A percentile compares a stretch with the other conserved stretches of the same genome.
Evolutionary conservation across 2,113 vertebrate genomes (phyloP).

Genomic region (Pelobates fuscus): DNA sequence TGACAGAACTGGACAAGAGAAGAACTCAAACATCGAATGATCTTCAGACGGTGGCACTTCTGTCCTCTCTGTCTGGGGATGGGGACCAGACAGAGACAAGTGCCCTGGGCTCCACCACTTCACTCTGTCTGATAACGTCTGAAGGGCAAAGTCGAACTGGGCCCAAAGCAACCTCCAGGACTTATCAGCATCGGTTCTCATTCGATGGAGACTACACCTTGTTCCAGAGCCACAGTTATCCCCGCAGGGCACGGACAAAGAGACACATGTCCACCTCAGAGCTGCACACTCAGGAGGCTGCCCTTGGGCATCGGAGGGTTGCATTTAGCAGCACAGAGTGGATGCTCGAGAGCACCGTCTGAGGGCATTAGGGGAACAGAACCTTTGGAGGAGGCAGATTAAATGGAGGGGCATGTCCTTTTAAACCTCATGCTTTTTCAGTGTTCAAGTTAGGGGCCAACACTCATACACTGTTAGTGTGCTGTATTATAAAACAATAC

Average conservation of each 20-base stretch:
- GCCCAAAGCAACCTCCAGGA: conserved; percentile 79
- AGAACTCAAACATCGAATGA: conserved; percentile 65
- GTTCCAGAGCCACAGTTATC: conserved; percentile 96
- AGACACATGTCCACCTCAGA: conserved; percentile 87
- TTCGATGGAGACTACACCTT: conserved; percentile 90
- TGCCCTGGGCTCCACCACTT: conserved; percentile 80
- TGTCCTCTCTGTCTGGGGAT: conserved; percentile 62
- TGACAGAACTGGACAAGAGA: conserved; percentile 39
- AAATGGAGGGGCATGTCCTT: neutral
- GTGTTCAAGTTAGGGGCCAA: conserved; percentile 11
- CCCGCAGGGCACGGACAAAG: conserved; percentile 87
- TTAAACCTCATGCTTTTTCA: neutral
- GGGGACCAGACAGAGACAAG: conserved; percentile 78
- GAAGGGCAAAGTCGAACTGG: conserved; percentile 58
- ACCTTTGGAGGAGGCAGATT: neutral
- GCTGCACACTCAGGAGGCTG: conserved; percentile 78
- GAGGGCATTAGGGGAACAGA: conserved; percentile 53
- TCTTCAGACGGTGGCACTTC: conserved; percentile 60
- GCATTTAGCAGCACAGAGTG: conserved; percentile 94
- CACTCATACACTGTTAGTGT: neutral
- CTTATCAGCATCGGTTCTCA: conserved; percentile 83
- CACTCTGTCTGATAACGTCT: conserved; percentile 82
- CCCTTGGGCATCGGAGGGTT: conserved; percentile 76
- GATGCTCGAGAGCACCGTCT: conserved; percentile 96
- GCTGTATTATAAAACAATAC: conserved; percentile 14